These are phyloP conservation scores for Columba guinea DNA, from an alignment of 2,797 vertebrate species.

Conservation along the genomic window DNA sequence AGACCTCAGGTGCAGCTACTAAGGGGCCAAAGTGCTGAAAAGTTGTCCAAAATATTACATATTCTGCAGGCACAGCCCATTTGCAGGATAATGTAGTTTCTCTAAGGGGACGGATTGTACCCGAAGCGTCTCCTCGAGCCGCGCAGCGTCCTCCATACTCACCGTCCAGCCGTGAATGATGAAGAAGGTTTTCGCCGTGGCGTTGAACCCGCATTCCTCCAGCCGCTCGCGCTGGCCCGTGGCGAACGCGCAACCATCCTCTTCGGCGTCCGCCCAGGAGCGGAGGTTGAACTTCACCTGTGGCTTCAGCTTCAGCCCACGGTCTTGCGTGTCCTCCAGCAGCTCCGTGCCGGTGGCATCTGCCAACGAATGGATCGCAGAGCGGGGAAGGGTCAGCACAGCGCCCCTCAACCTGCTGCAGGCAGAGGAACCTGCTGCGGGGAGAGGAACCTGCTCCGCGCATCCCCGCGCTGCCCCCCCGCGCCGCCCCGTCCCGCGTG, in stretches of 20 bases:
- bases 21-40: neutral
- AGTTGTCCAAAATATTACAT: neutral
- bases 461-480: no score
- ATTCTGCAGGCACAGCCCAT: neutral
- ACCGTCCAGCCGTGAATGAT: constrained; percentile 98
- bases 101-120: neutral
- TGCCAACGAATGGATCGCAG: neutral
- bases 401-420: neutral
- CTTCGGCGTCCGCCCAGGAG: constrained; percentile 76
- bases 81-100: neutral
- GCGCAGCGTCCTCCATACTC: neutral
- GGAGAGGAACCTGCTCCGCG: neutral
- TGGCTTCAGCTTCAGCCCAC: neutral
- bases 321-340: neutral
- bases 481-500: neutral
- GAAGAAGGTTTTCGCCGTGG: constrained; percentile 89
- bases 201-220: constrained; percentile 86
- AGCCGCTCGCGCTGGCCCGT: constrained; percentile 72
- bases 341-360: neutral
- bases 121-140: neutral
- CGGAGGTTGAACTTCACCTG: constrained; percentile 83
- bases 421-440: neutral
- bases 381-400: neutral
- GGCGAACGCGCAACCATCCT: constrained; percentile 83
- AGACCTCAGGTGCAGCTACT: neutral